Base-by-base conservation (phyloP, 2,113 vertebrate genomes). In the Triplophysa siluroides region DNA sequence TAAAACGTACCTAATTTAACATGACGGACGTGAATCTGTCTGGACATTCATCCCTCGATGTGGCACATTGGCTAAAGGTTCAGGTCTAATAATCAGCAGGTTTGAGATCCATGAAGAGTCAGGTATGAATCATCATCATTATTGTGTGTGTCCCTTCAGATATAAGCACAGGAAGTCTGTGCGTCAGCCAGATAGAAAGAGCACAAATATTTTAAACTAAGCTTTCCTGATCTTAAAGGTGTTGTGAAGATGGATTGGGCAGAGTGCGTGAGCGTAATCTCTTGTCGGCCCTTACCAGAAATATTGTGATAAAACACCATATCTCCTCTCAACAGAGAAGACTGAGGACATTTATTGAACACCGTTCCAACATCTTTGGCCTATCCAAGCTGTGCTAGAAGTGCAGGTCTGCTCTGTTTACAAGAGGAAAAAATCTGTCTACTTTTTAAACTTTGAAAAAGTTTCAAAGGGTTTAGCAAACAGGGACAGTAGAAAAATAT, bases 241-340 rank as follows among this genome's bases (percentile, higher is more conserved):
- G 38, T 64, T 64, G 71, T 66, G 66, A 72, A 66, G 60, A 76
- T 76, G 54, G 54, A 79, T 56, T 74, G 65, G 56, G 21, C 38
- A 56, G 43, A 66, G 12, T 50, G 21, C 63, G 43, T 19, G 54
- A 24, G 69, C n/a, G 58, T 76, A 66, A 82, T 79, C 74, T 84
- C 67, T 24, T 54, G 26, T 60, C 65, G 45, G 64, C 64, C 29
- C 70, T 75, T 69, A 81, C 41, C 21, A 24, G 33, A 75, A 75
- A 64, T 33, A 60, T 33, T 45, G 43, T 43, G 76, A 84, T 62
- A 70, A 78, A 72, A 60, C 70, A 75, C 45, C 85, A 87, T 88
- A 86, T 84, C 86, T 12, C 69, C 58, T 78, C 89, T 84, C 85
- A 85, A 89, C 23, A 78, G 64, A 81, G 54, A 81, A 64, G n/a